Percentiles rank a stretch among this genome's conserved stretches.
These are phyloP conservation scores for Scomber japonicus DNA, from an alignment of 2,113 vertebrate genomes.

Conservation along the genomic window DNA sequence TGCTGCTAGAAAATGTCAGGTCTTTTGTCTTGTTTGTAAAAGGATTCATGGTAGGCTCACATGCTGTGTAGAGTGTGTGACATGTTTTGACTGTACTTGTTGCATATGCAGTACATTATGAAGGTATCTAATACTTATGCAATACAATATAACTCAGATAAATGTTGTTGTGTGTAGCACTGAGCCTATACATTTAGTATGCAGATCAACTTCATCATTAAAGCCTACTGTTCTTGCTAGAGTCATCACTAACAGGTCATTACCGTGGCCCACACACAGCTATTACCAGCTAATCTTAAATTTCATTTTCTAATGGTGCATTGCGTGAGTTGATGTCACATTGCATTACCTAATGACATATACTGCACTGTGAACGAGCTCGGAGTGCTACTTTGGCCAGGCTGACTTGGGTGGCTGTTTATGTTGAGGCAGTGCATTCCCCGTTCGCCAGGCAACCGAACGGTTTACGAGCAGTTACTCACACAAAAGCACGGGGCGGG, in stretches of 20 bases:
- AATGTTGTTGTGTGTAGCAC: neutral
- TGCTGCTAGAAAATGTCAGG: constrained; percentile 32
- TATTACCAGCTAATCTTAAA: constrained; percentile 59
- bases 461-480: constrained; percentile 77
- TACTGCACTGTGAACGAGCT: constrained; percentile 32
- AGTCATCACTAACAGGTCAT: constrained; percentile 44
- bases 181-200: constrained; percentile 2
- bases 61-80: neutral
- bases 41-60: constrained; percentile 6
- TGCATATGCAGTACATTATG: constrained; percentile 8
- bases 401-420: constrained; percentile 75
- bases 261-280: constrained; percentile 31
- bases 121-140: neutral
- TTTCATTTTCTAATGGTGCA: constrained; percentile 40
- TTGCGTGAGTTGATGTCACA: constrained; percentile 63
- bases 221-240: constrained; percentile 42
- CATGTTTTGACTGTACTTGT: neutral
- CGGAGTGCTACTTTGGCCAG: constrained; percentile 37
- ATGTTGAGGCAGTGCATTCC: constrained; percentile 74
- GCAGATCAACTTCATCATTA: constrained; percentile 13
- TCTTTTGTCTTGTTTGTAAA: constrained; percentile 23
- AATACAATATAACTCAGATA: neutral
- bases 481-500: constrained; percentile 77
- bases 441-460: constrained; percentile 80
- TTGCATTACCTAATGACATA: constrained; percentile 57